Evolutionary conservation across 2,888 invertebrate species (phyloP), one percentile per base, ranked within the genome.

Genomic region (Phoenoteleia sp.): DNA sequence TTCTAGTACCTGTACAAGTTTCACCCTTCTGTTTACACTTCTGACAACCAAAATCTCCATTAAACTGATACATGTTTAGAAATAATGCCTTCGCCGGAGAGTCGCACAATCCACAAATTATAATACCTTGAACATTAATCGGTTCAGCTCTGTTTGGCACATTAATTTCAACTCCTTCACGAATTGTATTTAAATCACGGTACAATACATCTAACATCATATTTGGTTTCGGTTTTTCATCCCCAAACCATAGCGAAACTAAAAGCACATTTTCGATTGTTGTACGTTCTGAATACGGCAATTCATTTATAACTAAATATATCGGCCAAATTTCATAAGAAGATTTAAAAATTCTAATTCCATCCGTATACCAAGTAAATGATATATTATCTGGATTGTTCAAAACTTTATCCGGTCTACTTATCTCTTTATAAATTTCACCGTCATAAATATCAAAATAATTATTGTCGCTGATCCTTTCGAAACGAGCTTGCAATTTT

Each of bases 51-150:
- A 49, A 82, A 25, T 54, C 64, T 15, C 84, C 84, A 74, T 86
- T 86, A 19, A 64, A 86, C 25, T 85, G 79, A 39, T 19, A 66
- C 67, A 85, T 75, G 15, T 52, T 58, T 5, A 86, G 42, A 62
- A 85, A 87, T 7, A 85, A 19, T n/a, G 87, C 69, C 45, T 84
- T 84, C 0, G 87, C 85, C 4, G 84, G 84, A 3, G 71, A 60
- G 60, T 85, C 85, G 17, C 52, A 29, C 4, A 75, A 39, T 6
- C 83, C 83, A 42, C 72, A 66, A n/a, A 80, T 47, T 19, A 19
- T 54, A 27, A 69, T 54, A 19, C 15, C 58, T 45, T 15, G 1
- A 17, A 71, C 58, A 15, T 0, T 33, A 4, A 29, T 21, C 11
- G 25, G 19, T 21, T 47, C 39, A 11, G 33, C 25, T 19, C 4